These are phyloP conservation scores for Drosophila eohydei DNA, from an alignment of 2,888 invertebrate species.

Conservation along the genomic window DNA sequence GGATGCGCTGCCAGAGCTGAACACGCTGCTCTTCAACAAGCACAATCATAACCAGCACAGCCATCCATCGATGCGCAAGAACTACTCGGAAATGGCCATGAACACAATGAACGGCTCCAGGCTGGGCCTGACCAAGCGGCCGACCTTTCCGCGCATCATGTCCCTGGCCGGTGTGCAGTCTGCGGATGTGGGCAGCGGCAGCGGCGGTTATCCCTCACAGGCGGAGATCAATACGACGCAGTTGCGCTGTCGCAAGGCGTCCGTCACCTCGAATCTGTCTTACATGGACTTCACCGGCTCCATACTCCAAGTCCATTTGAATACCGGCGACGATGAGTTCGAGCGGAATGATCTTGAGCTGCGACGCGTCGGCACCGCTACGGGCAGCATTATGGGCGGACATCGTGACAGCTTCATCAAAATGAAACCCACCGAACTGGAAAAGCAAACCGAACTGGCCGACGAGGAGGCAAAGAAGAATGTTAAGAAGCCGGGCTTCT, in stretches of 20 bases:
- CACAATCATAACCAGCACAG: conserved; percentile 69
- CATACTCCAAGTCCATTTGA: conserved; percentile 89
- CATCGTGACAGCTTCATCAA: conserved; percentile 84
- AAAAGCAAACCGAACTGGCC: conserved; percentile 65
- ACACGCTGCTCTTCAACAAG: conserved; percentile 83
- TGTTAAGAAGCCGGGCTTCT: conserved; percentile 84
- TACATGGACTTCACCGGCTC: conserved; percentile 91
- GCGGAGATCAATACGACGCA: conserved; percentile 86
- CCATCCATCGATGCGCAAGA: conserved; percentile 83
- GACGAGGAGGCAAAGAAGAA: conserved; percentile 61
- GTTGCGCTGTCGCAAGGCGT: conserved; percentile 87
- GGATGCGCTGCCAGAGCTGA: conserved; percentile 84
- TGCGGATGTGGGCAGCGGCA: conserved; percentile 71
- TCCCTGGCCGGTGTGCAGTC: conserved; percentile 83
- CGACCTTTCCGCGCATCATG: conserved; percentile 85
- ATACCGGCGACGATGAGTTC: conserved; percentile 85
- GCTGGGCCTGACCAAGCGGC: conserved; percentile 83
- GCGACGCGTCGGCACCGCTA: conserved; percentile 83
- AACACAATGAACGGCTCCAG: conserved; percentile 83
- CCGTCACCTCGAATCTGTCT: conserved; percentile 90
- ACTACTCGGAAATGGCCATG: conserved; percentile 84
- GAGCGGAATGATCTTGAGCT: conserved; percentile 84
- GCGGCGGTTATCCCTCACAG: conserved; percentile 83
- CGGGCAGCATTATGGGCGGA: conserved; percentile 79
- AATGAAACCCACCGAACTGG: conserved; percentile 82